phyloP scores from a whole-genome alignment of 2,113 vertebrate species.

The Chaetorhynchus papuensis region DNA sequence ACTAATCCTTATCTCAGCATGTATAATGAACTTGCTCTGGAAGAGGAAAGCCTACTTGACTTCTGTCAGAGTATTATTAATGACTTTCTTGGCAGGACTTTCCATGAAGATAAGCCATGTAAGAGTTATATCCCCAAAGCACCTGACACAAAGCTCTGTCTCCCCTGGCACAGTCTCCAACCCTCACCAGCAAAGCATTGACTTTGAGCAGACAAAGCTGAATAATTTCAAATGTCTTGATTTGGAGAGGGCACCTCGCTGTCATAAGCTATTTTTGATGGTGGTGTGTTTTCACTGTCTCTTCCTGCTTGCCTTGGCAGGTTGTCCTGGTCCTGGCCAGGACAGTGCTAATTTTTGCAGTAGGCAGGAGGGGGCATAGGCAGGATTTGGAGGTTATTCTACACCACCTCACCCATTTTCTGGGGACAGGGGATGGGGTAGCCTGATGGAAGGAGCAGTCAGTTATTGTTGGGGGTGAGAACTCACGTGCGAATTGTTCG shows the following conservation, averaged over 20 bases:
- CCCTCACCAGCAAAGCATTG: not conserved
- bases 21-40: not conserved
- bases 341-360: not conserved
- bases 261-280: not conserved
- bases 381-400: not conserved
- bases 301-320: not conserved
- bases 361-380: not conserved
- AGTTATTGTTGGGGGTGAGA: not conserved
- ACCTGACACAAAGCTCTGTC: not conserved
- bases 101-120: not conserved
- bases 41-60: not conserved
- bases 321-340: not conserved
- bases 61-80: not conserved
- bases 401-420: not conserved
- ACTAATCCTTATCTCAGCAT: not conserved
- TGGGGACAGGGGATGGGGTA: not conserved
- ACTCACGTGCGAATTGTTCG: fast-evolving
- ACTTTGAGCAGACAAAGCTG: not conserved
- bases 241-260: not conserved
- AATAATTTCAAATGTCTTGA: not conserved
- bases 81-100: not conserved
- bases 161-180: not conserved
- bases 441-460: not conserved
- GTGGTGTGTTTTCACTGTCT: not conserved
- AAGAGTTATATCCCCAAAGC: not conserved